phyloP scores from a whole-genome alignment of 2,888 invertebrate species.

The Pediacus dermestoides region DNA sequence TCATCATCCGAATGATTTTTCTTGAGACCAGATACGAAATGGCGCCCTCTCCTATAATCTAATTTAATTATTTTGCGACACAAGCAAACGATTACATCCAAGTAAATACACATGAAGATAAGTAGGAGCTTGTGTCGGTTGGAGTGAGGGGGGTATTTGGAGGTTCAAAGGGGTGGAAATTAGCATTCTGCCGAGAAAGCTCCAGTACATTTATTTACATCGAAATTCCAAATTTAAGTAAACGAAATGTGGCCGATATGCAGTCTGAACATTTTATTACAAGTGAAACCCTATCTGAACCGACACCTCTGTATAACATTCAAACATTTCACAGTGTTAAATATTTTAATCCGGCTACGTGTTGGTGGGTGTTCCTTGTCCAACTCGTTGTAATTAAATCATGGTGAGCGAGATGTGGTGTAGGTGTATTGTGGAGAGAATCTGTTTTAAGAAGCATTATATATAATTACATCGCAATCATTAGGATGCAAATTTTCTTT shows the following conservation, averaged over 20 bases:
- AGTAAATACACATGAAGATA: slow-evolving; percentile 4
- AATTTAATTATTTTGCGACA: slow-evolving; percentile 5
- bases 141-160: too few species aligned
- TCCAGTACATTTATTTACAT: slow-evolving; percentile 42
- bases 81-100: slow-evolving; percentile 1
- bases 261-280: slow-evolving; percentile 43
- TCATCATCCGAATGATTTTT: too few species aligned
- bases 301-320: slow-evolving; percentile 41
- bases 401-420: slow-evolving; percentile 8
- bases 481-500: slow-evolving; percentile 50
- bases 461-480: slow-evolving; percentile 47
- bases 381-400: neutral
- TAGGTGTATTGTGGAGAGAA: slow-evolving; percentile 10
- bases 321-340: slow-evolving; percentile 31
- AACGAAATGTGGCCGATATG: slow-evolving; percentile 42
- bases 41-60: too few species aligned
- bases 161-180: slow-evolving; percentile 25
- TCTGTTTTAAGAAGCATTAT: slow-evolving; percentile 30
- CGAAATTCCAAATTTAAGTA: slow-evolving; percentile 45
- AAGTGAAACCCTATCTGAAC: slow-evolving; percentile 41
- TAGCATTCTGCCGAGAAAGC: slow-evolving; percentile 36
- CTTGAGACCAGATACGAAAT: too few species aligned
- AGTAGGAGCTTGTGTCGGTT: too few species aligned
- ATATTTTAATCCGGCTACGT: slow-evolving; percentile 4
- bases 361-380: neutral